Base-by-base conservation (phyloP, 2,113 vertebrate species). In the Trichechus manatus region DNA sequence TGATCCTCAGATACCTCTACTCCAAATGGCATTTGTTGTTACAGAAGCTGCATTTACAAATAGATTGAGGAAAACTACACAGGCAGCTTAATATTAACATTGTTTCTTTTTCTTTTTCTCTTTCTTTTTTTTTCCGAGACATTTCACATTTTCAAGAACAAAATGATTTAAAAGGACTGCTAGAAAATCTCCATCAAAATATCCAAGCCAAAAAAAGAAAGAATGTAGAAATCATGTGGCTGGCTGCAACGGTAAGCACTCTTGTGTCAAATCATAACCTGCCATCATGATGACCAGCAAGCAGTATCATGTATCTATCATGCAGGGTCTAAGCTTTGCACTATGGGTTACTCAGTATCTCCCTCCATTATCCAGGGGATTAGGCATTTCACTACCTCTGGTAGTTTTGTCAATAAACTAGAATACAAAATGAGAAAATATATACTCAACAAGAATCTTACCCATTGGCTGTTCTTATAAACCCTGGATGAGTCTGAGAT, bases 171-270 rank as follows among this genome's bases (percentile, higher is more conserved):
- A 99, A 99, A 98, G 99, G 99, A 94, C 98, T 99, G 98, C 98
- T 99, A 96, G 99, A 99, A 99, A 99, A 99, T 91, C 99, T 99
- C 90, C 99, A 99, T 92, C 99, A 99, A 99, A 99, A 99, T 97
- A 99, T 99, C 91, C 99, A 99, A 80, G 99, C 99, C 89, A 99
- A 99, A 99, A 99, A 99, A 98, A 99, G 99, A 94, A 99, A 99
- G 98, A 99, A 99, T 95, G 99, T 99, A 95, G 99, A 99, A 98
- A 99, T 99, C 97, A 98, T 99, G 96, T 99, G 99, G 99, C 98
- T 99, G 94, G 99, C 99, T 96, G 99, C 99, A 78, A 99, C 98
- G 97, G 99, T 99, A 98, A 99, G 98, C 91, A 80, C 7, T 74
- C 25, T 56, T 36, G 0, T 80, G 91, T 70, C 66, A 36, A 1